These are phyloP conservation scores for Hestina assimilis DNA, from an alignment of 1,140 invertebrate species.

Conservation along the genomic window DNA sequence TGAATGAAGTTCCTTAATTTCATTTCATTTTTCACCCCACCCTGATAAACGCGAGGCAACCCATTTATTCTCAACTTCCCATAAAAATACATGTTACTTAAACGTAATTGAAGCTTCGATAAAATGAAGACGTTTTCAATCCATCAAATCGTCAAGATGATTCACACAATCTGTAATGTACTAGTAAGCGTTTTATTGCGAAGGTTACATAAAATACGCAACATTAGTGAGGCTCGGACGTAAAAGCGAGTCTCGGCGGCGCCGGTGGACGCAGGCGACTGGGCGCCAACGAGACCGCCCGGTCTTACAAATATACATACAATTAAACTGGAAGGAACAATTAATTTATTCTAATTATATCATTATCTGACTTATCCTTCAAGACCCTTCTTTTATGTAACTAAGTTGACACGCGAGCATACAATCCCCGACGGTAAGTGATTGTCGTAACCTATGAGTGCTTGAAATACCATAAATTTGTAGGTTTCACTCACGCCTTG, in stretches of 20 bases:
- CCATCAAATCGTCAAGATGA: not conserved
- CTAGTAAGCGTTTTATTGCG: not conserved
- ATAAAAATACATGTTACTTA: too few species aligned
- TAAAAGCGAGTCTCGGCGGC: conserved; percentile 6
- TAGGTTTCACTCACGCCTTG: too few species aligned
- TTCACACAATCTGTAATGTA: not conserved
- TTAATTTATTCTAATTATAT: not conserved
- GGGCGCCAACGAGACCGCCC: not conserved
- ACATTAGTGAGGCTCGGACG: conserved; percentile 3
- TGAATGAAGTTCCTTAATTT: too few species aligned
- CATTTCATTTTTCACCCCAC: not conserved
- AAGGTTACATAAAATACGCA: conserved; percentile 4
- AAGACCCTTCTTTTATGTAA: not conserved
- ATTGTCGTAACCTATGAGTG: too few species aligned
- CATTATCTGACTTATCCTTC: not conserved
- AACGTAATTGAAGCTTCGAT: too few species aligned
- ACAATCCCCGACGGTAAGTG: too few species aligned
- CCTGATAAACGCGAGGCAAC: too few species aligned
- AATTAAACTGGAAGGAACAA: not conserved
- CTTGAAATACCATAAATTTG: too few species aligned
- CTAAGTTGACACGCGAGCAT: too few species aligned
- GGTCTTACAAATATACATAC: not conserved
- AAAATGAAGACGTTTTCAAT: not conserved
- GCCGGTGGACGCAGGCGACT: conserved; percentile 11
- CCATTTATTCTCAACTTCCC: too few species aligned